phyloP scores from a whole-genome alignment of 2,797 vertebrate genomes.

The Phrynocephalus vlangalii region DNA sequence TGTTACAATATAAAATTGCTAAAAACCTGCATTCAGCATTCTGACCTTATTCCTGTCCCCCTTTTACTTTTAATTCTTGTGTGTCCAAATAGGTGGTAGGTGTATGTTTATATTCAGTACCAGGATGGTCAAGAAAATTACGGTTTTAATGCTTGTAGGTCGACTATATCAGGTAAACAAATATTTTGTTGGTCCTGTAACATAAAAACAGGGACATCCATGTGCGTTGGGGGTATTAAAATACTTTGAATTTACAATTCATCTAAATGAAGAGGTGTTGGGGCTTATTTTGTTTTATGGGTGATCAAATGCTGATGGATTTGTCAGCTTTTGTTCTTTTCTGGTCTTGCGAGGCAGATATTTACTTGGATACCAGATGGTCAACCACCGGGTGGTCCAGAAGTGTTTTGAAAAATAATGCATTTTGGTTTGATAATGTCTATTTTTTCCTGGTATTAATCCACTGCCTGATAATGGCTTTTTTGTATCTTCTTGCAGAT shows the following conservation, averaged over 20 bases:
- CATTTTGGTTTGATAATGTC: not conserved
- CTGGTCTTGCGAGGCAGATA: not conserved
- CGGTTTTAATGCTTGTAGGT: not conserved
- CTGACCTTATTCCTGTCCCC: too few species aligned
- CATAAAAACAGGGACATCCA: not conserved
- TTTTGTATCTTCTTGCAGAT: not conserved
- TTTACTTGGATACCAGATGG: slow-evolving; percentile 21
- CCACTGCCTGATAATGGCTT: slow-evolving; percentile 1
- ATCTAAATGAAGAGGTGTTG: not conserved
- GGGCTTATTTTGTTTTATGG: not conserved
- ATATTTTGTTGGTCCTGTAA: not conserved
- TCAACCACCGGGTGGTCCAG: slow-evolving; percentile 9
- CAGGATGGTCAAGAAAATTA: not conserved
- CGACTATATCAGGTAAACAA: too few species aligned
- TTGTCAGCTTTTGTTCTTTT: not conserved
- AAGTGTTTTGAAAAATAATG: slow-evolving; percentile 12
- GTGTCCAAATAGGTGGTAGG: not conserved
- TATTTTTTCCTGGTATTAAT: not conserved
- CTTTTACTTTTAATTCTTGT: too few species aligned
- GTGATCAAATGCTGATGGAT: slow-evolving; percentile 4
- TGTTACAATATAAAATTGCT: too few species aligned
- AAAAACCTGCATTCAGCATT: too few species aligned
- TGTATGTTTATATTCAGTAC: not conserved
- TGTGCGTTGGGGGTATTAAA: not conserved
- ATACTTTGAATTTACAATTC: not conserved